phyloP scores from a whole-genome alignment of 2,888 invertebrate species.

The Andrena bicolor region DNA sequence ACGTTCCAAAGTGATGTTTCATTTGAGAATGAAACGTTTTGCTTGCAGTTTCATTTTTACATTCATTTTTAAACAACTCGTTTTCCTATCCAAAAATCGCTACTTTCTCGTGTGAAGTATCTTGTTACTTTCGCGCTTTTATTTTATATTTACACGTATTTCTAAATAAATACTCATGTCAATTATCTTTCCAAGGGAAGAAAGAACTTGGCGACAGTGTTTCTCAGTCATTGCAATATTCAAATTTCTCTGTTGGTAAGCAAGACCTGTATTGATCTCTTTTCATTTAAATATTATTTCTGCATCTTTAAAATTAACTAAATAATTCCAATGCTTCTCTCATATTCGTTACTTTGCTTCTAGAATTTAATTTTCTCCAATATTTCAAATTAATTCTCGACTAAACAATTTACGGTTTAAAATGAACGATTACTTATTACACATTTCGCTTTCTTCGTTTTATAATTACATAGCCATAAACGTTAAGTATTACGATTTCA shows the following conservation, averaged over 20 bases:
- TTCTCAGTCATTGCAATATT: neutral
- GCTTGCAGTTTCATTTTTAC: neutral
- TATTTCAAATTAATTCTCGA: neutral
- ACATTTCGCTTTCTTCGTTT: neutral
- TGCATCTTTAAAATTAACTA: neutral
- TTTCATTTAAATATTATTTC: slow-evolving; percentile 4
- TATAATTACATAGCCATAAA: neutral
- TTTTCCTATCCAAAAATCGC: neutral
- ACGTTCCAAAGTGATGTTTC: slow-evolving; percentile 1
- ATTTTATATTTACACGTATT: neutral
- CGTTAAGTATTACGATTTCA: neutral
- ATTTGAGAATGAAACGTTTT: neutral
- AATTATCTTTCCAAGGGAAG: neutral
- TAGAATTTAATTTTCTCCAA: neutral
- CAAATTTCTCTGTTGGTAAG: slow-evolving; percentile 8
- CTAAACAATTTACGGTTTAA: no score
- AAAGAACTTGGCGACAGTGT: neutral
- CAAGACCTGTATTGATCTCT: neutral
- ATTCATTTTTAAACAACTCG: neutral
- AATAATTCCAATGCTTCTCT: neutral
- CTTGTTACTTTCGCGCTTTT: neutral
- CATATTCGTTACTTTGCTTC: neutral
- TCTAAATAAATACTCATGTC: slow-evolving; percentile 5
- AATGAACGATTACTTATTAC: neutral
- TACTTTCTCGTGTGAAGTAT: neutral